Conservation (phyloP, 1,140 invertebrate genomes). For the Pygmarrhopalites habei region DNA sequence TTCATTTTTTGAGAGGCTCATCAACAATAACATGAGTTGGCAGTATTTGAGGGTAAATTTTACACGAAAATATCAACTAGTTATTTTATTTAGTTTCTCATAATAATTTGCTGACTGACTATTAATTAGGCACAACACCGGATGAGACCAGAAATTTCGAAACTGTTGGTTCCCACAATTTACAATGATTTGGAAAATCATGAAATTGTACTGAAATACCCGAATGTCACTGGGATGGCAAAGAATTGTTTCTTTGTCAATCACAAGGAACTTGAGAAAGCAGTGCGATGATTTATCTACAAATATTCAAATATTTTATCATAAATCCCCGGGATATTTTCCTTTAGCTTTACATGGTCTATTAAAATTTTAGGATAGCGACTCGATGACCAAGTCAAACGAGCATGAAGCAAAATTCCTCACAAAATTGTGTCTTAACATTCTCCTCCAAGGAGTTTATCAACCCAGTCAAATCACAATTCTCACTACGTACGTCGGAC, state of each 20-base stretch:
- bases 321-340: background rate
- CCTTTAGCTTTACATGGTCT: too few species aligned
- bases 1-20: constrained; percentile 51
- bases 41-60: background rate
- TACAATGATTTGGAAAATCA: constrained; percentile 38
- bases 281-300: constrained; percentile 1
- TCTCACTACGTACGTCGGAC: constrained; percentile 58
- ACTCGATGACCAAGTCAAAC: constrained; percentile 52
- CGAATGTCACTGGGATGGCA: constrained; percentile 32
- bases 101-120: too few species aligned
- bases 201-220: constrained; percentile 29
- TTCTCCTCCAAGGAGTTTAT: constrained; percentile 56
- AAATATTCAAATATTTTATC: too few species aligned
- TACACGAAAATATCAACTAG: background rate
- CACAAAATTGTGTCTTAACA: constrained; percentile 50
- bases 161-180: constrained; percentile 35
- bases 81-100: too few species aligned
- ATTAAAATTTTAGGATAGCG: constrained; percentile 44
- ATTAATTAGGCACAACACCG: constrained; percentile 30
- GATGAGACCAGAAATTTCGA: constrained; percentile 40
- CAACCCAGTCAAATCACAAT: constrained; percentile 55
- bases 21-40: constrained; percentile 22
- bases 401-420: constrained; percentile 52
- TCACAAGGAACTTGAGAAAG: constrained; percentile 30
- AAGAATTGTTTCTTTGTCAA: constrained; percentile 40